Evolutionary conservation across 2,797 vertebrate species (phyloP), one percentile per base, ranked within the genome.

Genomic region (Fundulus diaphanus): DNA sequence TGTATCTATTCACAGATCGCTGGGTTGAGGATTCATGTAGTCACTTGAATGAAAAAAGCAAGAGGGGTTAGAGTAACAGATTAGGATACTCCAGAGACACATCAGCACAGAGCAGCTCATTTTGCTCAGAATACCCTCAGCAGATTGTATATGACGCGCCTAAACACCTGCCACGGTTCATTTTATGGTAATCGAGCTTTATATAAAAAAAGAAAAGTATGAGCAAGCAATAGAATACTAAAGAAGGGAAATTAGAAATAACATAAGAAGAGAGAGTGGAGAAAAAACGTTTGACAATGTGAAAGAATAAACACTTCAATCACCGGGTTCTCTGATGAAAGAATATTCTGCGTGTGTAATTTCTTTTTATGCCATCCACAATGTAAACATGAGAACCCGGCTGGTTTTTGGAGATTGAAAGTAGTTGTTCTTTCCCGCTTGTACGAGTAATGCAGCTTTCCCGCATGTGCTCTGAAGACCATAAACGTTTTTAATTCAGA

Each of bases 1-100:
- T 82, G 27, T 33, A 56, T 69, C 7, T 5, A 31, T 57, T 82
- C 68, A 75, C 49, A 67, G 76, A 84, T 76, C 46, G 83, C n/a
- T 44, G 56, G 48, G 63, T 83, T 68, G 61, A 70, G 72, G 75
- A 27, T 67, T 54, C 54, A 78, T 67, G 56, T 49, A 66, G 18
- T 72, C 49, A 63, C 57, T 31, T 70, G 69, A 51, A 59, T 31
- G 44, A 57, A 42, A 56, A n/a, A 24, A 69, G 56, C 22, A 40
- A 72, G 42, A 46, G 31, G 0, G 46, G 46, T 22, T 68, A 22
- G 31, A 27, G n/a, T n/a, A 27, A 42, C 24, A 3, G 7, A 40
- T 40, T 16, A 27, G n/a, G 49, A 40, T 9, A 24, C 35, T 22
- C 20, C 5, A 11, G 35, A 24, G 48, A 20, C 48, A 18, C 18